Evolutionary conservation across 2,797 vertebrate species (phyloP).

Genomic region (Squalus acanthias): DNA sequence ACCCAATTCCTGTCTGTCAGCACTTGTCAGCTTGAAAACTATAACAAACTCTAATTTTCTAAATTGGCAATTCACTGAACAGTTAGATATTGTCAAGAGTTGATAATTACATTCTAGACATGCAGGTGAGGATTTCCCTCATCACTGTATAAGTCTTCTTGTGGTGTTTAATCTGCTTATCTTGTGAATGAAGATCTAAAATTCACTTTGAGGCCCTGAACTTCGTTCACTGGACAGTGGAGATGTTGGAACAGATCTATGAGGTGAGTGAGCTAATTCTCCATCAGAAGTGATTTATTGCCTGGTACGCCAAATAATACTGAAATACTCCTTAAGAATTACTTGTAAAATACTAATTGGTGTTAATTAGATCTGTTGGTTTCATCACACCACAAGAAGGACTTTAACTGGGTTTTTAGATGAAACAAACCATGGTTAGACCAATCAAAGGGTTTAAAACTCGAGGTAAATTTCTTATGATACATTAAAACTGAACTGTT

Average conservation of each 20-base stretch:
- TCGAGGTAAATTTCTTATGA: not conserved
- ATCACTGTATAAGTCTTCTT: not conserved
- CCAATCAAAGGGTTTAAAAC: not conserved
- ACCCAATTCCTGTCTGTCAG: constrained; percentile 4
- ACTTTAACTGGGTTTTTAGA: not conserved
- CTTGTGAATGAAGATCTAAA: constrained; percentile 5
- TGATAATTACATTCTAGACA: not conserved
- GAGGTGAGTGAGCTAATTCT: not conserved
- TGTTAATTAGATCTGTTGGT: not conserved
- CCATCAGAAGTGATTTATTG: not conserved
- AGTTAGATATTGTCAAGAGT: constrained; percentile 33
- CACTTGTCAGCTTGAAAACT: constrained; percentile 1
- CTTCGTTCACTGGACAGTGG: not conserved
- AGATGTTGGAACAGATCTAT: not conserved
- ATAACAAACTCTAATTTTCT: constrained; percentile 12
- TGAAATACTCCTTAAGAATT: not conserved
- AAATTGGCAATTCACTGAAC: constrained; percentile 31
- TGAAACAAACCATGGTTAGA: not conserved
- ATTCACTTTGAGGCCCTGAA: not conserved
- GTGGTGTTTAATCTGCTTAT: constrained; percentile 11
- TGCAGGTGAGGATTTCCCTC: constrained; percentile 27
- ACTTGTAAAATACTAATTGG: not conserved
- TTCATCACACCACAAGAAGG: not conserved
- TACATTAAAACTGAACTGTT: not conserved
- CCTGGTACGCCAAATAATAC: not conserved